Evolutionary conservation across 2,797 vertebrate genomes (phyloP).

Genomic region (Uromys caudimaculatus): DNA sequence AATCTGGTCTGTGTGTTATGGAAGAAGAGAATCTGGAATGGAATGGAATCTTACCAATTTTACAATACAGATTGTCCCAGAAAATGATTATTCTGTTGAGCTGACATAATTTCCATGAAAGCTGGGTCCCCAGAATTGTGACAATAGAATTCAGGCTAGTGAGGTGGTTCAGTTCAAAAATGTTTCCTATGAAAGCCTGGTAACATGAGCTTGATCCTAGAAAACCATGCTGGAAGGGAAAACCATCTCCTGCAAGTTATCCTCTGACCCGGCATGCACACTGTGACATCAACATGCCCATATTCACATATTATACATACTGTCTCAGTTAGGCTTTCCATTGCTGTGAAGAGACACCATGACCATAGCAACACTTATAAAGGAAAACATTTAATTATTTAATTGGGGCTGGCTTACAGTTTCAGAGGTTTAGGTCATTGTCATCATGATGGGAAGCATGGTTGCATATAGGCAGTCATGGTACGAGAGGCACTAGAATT

Average conservation of each 20-base stretch:
- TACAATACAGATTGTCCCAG: not conserved
- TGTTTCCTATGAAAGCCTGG: not conserved
- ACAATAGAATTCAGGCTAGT: not conserved
- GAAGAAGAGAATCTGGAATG: not conserved
- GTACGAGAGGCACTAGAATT: not conserved
- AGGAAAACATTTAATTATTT: not conserved
- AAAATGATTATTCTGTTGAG: not conserved
- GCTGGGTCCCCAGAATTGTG: slow-evolving; percentile 26
- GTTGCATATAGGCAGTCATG: not conserved
- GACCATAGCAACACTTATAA: not conserved
- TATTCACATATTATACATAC: not conserved
- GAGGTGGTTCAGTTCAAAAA: not conserved
- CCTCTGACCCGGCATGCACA: not conserved
- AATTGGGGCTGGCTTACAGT: not conserved
- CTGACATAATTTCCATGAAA: slow-evolving; percentile 1
- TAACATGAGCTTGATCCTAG: not conserved
- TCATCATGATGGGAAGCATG: not conserved
- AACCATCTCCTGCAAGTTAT: not conserved
- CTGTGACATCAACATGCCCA: no score
- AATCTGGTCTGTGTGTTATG: not conserved
- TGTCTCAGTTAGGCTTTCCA: not conserved
- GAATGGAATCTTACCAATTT: not conserved
- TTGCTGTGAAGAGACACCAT: not conserved
- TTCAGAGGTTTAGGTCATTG: not conserved
- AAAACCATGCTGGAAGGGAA: not conserved